Conservation (phyloP, 2,113 vertebrate species). For the Myotis davidii region DNA sequence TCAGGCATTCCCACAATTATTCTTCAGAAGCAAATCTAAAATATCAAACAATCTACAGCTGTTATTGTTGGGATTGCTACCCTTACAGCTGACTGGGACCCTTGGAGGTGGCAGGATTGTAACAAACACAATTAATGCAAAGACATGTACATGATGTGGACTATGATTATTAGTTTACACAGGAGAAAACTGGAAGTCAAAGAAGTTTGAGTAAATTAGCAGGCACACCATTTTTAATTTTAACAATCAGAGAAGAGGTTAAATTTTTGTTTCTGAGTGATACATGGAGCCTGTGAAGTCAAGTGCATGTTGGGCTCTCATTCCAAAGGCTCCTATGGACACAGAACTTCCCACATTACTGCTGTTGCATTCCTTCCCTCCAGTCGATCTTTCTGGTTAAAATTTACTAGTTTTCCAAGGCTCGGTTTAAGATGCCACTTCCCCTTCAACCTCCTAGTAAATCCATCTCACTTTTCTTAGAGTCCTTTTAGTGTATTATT, state of each 20-base stretch:
- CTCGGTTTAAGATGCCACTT: not conserved
- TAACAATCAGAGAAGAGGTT: not conserved
- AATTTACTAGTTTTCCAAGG: not conserved
- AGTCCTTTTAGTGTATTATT: not conserved
- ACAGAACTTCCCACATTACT: not conserved
- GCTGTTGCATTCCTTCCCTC: not conserved
- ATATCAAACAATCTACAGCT: not conserved
- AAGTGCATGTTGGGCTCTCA: not conserved
- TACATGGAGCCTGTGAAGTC: not conserved
- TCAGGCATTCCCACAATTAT: not conserved
- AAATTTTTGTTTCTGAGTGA: not conserved
- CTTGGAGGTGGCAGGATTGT: not conserved
- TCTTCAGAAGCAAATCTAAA: slow-evolving; percentile 19
- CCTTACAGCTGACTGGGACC: not conserved
- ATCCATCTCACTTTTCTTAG: not conserved
- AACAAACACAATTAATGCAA: not conserved
- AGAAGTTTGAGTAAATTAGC: slow-evolving; percentile 13
- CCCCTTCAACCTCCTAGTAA: not conserved
- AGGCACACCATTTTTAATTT: not conserved
- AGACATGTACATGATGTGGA: not conserved
- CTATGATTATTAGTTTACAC: not conserved
- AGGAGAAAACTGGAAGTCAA: not conserved
- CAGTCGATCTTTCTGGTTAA: not conserved
- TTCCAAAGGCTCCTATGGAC: not conserved
- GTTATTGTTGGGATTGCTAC: not conserved